Conservation (phyloP, 2,113 vertebrate genomes). For the Poicephalus meyeri region DNA sequence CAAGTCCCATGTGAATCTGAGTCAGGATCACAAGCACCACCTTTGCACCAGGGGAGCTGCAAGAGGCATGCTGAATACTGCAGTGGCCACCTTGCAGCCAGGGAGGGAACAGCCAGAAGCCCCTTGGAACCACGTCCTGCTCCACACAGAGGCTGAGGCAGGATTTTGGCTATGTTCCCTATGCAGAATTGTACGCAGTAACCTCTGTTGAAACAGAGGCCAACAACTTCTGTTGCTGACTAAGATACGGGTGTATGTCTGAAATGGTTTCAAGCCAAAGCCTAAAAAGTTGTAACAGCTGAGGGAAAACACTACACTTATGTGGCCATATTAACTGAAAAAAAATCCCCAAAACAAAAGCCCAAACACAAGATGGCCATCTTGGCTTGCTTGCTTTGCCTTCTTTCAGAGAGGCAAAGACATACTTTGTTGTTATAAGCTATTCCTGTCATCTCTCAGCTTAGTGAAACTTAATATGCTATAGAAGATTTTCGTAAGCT, state of each 20-base stretch:
- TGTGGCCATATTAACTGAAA: not conserved
- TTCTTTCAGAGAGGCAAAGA: not conserved
- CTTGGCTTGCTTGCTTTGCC: not conserved
- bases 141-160: not conserved
- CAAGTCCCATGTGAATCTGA: not conserved
- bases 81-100: not conserved
- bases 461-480: not conserved
- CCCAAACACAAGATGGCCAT: not conserved
- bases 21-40: not conserved
- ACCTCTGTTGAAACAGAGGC: not conserved
- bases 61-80: not conserved
- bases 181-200: not conserved
- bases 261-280: not conserved
- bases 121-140: fast-evolving
- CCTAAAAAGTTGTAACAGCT: not conserved
- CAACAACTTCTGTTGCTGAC: not conserved
- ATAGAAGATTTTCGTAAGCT: not conserved
- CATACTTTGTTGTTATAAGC: not conserved
- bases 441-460: not conserved
- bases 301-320: not conserved
- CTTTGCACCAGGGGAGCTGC: not conserved
- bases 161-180: not conserved
- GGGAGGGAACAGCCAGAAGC: not conserved
- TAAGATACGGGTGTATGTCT: not conserved
- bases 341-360: not conserved